phyloP scores from a whole-genome alignment of 2,888 invertebrate genomes.

The Tortricodes alternella region DNA sequence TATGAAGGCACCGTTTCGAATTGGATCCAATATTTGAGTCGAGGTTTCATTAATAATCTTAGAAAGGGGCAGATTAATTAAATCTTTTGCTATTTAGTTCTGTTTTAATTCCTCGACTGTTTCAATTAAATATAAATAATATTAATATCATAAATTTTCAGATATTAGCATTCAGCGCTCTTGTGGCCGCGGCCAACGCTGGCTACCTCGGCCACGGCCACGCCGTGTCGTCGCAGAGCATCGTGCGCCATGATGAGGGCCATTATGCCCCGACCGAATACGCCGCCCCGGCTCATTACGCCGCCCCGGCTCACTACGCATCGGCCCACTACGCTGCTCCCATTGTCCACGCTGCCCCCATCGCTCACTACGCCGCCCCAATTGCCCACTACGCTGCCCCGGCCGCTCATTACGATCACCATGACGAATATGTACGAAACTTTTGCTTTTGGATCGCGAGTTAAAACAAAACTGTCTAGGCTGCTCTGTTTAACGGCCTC shows the following conservation, averaged over 20 bases:
- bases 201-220: constrained; percentile 52
- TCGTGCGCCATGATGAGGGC: constrained; percentile 60
- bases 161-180: constrained; percentile 65
- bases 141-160: constrained; percentile 36
- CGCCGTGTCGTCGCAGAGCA: constrained; percentile 64
- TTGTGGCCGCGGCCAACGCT: constrained; percentile 73
- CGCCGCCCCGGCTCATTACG: constrained; percentile 41
- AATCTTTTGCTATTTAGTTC: too few relatives aligned
- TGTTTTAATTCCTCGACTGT: neutral
- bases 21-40: too few relatives aligned
- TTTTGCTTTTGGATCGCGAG: neutral
- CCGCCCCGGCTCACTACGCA: constrained; percentile 41
- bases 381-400: constrained; percentile 35
- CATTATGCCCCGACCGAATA: constrained; percentile 43
- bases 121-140: neutral
- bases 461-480: neutral
- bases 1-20: too few relatives aligned
- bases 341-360: constrained; percentile 38
- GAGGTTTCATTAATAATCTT: too few relatives aligned
- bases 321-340: constrained; percentile 32
- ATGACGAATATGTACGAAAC: constrained; percentile 43
- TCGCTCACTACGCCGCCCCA: constrained; percentile 41
- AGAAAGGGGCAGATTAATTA: too few relatives aligned
- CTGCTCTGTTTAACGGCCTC: too few relatives aligned
- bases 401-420: constrained; percentile 41